phyloP scores from a whole-genome alignment of 2,888 invertebrate species.

The Strigamia transsilvanica region DNA sequence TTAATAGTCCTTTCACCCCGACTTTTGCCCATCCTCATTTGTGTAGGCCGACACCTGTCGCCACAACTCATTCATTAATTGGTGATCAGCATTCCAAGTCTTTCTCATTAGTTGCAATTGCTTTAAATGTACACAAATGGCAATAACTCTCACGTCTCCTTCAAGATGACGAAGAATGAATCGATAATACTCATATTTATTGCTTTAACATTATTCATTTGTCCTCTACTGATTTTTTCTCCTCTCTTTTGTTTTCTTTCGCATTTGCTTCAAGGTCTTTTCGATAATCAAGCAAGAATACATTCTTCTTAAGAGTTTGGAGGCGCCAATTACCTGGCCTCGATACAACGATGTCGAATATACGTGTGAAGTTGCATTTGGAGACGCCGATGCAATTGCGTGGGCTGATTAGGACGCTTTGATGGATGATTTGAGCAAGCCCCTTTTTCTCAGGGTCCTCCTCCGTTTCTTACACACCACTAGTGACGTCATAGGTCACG shows the following conservation, averaged over 20 bases:
- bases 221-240: not conserved
- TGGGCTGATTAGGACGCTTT: conserved; percentile 9
- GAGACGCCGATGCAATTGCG: not conserved
- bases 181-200: not conserved
- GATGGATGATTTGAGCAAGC: conserved; percentile 26
- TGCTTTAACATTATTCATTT: not conserved
- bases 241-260: conserved; percentile 1
- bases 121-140: not conserved
- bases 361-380: conserved; percentile 31
- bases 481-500: conserved; percentile 29
- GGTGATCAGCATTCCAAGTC: conserved; percentile 35
- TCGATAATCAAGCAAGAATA: conserved; percentile 23
- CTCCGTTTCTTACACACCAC: conserved; percentile 2
- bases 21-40: not conserved
- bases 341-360: conserved; percentile 39
- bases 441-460: conserved; percentile 40
- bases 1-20: conserved; percentile 27
- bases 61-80: conserved; percentile 40
- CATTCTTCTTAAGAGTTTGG: not conserved
- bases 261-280: conserved; percentile 33
- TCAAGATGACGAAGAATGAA: not conserved
- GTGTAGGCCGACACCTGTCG: conserved; percentile 41
- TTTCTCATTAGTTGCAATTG: not conserved
- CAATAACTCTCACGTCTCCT: not conserved
- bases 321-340: conserved; percentile 37